phyloP scores from a whole-genome alignment of 1,140 invertebrate species.

The Drosophila orosa region DNA sequence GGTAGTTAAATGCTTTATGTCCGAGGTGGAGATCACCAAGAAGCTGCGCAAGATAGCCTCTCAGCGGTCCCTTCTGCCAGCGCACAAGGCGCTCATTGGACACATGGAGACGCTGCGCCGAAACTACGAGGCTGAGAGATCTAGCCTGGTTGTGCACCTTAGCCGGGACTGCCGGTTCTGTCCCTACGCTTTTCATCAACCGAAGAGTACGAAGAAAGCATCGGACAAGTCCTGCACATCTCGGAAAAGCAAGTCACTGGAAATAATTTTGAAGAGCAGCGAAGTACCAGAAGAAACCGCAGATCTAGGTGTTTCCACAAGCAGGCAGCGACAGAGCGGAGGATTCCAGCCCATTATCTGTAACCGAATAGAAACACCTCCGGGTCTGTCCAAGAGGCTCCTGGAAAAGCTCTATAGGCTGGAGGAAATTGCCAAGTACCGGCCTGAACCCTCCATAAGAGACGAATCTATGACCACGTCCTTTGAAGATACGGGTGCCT shows the following conservation, averaged over 20 bases:
- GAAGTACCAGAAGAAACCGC: not conserved
- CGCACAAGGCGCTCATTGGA: not conserved
- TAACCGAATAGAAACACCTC: conserved; percentile 14
- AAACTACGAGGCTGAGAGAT: conserved; percentile 31
- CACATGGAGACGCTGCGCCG: conserved; percentile 16
- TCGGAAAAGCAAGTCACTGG: not conserved
- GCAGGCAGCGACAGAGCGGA: conserved; percentile 15
- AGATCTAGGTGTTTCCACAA: not conserved
- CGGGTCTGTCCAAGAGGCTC: not conserved
- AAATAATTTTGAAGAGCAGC: not conserved
- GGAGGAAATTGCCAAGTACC: not conserved
- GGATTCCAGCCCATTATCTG: conserved; percentile 16
- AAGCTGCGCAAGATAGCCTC: conserved; percentile 10
- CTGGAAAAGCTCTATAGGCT: conserved; percentile 10
- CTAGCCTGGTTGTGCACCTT: conserved; percentile 20
- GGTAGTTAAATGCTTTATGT: conserved; percentile 40
- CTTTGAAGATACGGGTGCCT: not conserved
- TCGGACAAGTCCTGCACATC: no score
- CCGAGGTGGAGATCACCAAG: conserved; percentile 39
- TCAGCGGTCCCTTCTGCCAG: not conserved
- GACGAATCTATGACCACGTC: not conserved
- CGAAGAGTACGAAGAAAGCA: no score
- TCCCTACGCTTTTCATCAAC: not conserved
- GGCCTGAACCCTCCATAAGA: no score
- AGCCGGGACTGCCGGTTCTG: conserved; percentile 27